Conservation (phyloP, 2,888 invertebrate species). For the Synergus gifuensis region DNA sequence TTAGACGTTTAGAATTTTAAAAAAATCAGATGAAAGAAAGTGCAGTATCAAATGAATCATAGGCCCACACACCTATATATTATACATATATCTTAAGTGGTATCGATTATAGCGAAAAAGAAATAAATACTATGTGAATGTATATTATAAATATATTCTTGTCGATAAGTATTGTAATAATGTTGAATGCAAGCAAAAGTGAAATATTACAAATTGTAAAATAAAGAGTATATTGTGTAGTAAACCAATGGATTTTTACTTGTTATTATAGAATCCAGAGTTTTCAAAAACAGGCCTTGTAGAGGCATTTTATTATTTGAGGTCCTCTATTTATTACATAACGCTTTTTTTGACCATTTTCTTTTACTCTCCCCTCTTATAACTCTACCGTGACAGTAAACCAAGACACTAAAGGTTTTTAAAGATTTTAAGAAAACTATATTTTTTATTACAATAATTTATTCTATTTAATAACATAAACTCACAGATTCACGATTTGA, state of each 20-base stretch:
- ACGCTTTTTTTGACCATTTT: too few species aligned
- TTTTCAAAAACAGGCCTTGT: neutral
- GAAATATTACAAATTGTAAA: constrained; percentile 73
- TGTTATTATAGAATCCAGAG: neutral
- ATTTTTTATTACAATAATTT: constrained; percentile 2
- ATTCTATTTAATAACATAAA: too few species aligned
- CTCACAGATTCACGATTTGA: too few species aligned
- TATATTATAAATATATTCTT: constrained; percentile 76
- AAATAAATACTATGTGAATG: constrained; percentile 72
- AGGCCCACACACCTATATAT: constrained; percentile 61
- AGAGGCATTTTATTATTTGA: too few species aligned
- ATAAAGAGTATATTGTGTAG: constrained; percentile 75
- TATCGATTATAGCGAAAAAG: constrained; percentile 65
- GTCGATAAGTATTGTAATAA: constrained; percentile 73
- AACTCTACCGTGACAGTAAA: too few species aligned
- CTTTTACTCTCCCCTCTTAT: too few species aligned
- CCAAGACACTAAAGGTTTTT: neutral
- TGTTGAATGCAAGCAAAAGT: constrained; percentile 66
- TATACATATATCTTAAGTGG: constrained; percentile 64
- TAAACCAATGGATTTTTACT: constrained; percentile 47
- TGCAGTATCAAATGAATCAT: constrained; percentile 68
- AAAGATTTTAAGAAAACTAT: constrained; percentile 4
- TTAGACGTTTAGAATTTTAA: constrained; percentile 71
- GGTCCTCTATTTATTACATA: too few species aligned
- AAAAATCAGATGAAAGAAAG: constrained; percentile 59